Evolutionary conservation across 1,140 invertebrate genomes (phyloP).

Genomic region (Heliconius congener): DNA sequence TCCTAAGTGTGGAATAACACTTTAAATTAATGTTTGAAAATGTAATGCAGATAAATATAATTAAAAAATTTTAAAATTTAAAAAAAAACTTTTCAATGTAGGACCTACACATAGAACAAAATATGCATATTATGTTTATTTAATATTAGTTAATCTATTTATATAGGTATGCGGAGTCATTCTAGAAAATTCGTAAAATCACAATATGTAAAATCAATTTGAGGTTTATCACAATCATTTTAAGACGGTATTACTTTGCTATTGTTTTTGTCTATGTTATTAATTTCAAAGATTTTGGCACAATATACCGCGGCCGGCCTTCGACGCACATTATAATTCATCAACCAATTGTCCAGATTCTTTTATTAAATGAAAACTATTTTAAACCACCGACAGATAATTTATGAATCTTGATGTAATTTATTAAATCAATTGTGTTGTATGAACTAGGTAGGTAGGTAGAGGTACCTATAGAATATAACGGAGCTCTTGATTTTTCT

Average conservation of each 20-base stretch:
- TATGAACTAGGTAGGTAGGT: background rate
- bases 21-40: too few species aligned
- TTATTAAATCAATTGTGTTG: slow-evolving; percentile 37
- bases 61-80: background rate
- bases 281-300: slow-evolving; percentile 50
- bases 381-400: slow-evolving; percentile 46
- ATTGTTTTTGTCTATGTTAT: slow-evolving; percentile 26
- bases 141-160: slow-evolving; percentile 33
- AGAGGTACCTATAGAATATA: too few species aligned
- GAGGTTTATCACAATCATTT: slow-evolving; percentile 17
- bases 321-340: slow-evolving; percentile 43
- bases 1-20: too few species aligned
- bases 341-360: slow-evolving; percentile 48
- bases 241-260: slow-evolving; percentile 22
- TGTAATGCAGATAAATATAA: too few species aligned
- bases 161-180: slow-evolving; percentile 38
- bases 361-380: slow-evolving; percentile 46
- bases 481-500: background rate
- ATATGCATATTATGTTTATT: background rate
- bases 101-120: background rate
- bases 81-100: background rate
- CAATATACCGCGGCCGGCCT: slow-evolving; percentile 48
- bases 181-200: slow-evolving; percentile 30
- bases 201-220: slow-evolving; percentile 12
- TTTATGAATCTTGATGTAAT: slow-evolving; percentile 43